Conservation (phyloP, 2,888 invertebrate genomes). For the Oscheius sp. region DNA sequence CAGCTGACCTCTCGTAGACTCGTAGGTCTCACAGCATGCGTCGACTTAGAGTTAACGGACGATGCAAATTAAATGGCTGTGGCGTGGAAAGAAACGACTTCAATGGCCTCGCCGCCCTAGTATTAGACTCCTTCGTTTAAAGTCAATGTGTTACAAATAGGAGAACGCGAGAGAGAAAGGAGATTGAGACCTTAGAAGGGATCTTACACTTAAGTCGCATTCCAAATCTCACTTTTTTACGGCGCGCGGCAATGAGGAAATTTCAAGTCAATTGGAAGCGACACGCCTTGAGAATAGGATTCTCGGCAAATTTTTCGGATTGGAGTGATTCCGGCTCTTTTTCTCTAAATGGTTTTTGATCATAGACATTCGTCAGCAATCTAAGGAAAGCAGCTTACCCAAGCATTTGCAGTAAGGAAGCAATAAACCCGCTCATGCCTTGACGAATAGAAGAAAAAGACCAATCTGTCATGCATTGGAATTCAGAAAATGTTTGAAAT, state of each 20-base stretch:
- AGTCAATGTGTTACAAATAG: conserved; percentile 24
- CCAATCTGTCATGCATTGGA: too few relatives aligned
- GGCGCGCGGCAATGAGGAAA: not conserved
- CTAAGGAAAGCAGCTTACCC: too few relatives aligned
- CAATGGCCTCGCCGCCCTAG: conserved; percentile 27
- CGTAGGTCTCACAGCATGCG: conserved; percentile 16
- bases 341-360: too few relatives aligned
- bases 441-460: too few relatives aligned
- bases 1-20: conserved; percentile 21
- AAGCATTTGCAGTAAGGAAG: too few relatives aligned
- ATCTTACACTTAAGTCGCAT: not conserved
- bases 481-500: too few relatives aligned
- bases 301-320: too few relatives aligned
- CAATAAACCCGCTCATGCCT: too few relatives aligned
- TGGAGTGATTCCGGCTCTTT: too few relatives aligned
- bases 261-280: too few relatives aligned
- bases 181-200: not conserved
- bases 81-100: conserved; percentile 27
- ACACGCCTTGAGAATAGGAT: too few relatives aligned
- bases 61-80: conserved; percentile 26
- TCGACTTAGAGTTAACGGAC: conserved; percentile 18
- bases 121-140: conserved; percentile 20
- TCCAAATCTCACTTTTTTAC: not conserved
- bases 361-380: too few relatives aligned
- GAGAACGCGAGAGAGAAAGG: conserved; percentile 5